phyloP scores from a whole-genome alignment of 2,888 invertebrate genomes.

The Diadegma fenestrale region DNA sequence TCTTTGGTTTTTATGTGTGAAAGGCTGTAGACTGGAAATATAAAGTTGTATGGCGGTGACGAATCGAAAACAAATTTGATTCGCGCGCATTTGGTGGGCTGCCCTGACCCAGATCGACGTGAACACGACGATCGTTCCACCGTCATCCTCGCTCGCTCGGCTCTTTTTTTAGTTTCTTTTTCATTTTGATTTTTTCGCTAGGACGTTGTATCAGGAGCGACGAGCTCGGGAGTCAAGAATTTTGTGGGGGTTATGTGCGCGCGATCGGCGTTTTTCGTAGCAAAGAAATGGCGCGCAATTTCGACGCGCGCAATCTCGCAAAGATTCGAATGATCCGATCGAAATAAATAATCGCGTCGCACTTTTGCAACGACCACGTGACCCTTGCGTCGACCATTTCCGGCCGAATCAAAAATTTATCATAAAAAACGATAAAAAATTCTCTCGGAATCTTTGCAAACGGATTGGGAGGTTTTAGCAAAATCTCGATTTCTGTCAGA shows the following conservation, averaged over 20 bases:
- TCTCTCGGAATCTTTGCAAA: background rate
- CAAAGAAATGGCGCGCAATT: background rate
- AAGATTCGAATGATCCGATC: background rate
- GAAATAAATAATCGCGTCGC: background rate
- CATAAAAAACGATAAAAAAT: background rate
- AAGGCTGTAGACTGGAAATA: constrained; percentile 34
- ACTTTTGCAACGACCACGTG: background rate
- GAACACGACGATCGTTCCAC: constrained; percentile 64
- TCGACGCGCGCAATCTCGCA: background rate
- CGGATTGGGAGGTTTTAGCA: background rate
- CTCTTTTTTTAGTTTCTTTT: background rate
- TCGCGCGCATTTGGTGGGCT: constrained; percentile 81
- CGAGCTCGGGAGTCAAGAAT: background rate
- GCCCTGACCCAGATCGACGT: constrained; percentile 81
- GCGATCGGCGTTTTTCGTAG: background rate
- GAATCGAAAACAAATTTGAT: constrained; percentile 82
- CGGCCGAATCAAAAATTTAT: background rate
- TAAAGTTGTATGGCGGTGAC: constrained; percentile 71
- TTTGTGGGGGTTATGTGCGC: background rate
- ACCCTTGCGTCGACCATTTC: background rate
- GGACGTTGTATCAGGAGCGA: background rate
- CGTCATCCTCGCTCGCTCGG: constrained; percentile 53
- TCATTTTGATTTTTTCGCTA: background rate
- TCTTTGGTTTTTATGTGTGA: constrained; percentile 9
- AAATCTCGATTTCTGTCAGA: background rate